phyloP scores from a whole-genome alignment of 1,140 invertebrate genomes.

The Macrostomum lignano region DNA sequence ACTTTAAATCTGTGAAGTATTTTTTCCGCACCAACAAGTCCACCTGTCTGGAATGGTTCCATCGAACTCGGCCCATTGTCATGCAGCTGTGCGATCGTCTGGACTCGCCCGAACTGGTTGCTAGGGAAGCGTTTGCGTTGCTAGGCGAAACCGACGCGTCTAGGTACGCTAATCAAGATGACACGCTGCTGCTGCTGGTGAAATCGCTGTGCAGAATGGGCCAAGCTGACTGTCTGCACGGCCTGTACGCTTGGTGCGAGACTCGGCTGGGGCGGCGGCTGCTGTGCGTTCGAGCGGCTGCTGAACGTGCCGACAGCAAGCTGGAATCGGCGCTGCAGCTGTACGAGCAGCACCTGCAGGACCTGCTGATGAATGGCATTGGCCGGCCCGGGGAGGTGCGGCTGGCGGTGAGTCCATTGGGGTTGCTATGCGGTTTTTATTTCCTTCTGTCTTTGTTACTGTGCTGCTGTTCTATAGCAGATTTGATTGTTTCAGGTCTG shows the following conservation, averaged over 20 bases:
- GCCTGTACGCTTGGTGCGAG: slow-evolving; percentile 50
- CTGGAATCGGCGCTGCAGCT: slow-evolving; percentile 20
- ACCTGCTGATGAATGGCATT: slow-evolving; percentile 4
- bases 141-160: slow-evolving; percentile 31
- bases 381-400: neutral
- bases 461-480: too few relatives aligned
- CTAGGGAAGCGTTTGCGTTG: slow-evolving; percentile 45
- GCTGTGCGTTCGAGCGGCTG: slow-evolving; percentile 46
- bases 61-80: slow-evolving; percentile 47
- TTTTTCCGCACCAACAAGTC: slow-evolving; percentile 73
- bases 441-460: too few relatives aligned
- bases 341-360: slow-evolving; percentile 7
- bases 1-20: too few relatives aligned
- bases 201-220: slow-evolving; percentile 37
- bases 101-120: slow-evolving; percentile 42
- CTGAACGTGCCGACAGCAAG: slow-evolving; percentile 51
- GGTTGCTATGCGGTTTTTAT: too few relatives aligned
- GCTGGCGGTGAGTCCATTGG: neutral
- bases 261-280: slow-evolving; percentile 34
- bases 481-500: too few relatives aligned
- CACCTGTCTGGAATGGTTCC: slow-evolving; percentile 73
- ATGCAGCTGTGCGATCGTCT: slow-evolving; percentile 51
- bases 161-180: slow-evolving; percentile 10
- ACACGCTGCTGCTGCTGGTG: slow-evolving; percentile 36
- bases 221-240: slow-evolving; percentile 51